phyloP scores from a whole-genome alignment of 2,797 vertebrate species.

The Gobionotothen gibberifrons region DNA sequence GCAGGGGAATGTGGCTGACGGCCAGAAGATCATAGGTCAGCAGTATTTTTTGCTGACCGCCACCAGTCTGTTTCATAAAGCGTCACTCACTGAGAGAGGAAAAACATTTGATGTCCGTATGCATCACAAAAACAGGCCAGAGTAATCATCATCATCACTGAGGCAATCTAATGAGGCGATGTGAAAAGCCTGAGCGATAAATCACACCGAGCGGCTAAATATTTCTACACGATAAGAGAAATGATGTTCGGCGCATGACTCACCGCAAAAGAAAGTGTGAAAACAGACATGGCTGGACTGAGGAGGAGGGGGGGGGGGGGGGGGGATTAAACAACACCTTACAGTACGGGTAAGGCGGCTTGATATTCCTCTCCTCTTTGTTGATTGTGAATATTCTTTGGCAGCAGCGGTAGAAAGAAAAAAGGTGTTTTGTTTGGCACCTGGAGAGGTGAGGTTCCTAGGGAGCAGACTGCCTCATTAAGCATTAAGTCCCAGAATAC shows the following conservation, averaged over 20 bases:
- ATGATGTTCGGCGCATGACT: conserved; percentile 57
- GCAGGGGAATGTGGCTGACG: conserved; percentile 49
- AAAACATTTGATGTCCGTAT: conserved; percentile 16
- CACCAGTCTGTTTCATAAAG: conserved; percentile 39
- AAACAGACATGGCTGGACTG: conserved; percentile 27
- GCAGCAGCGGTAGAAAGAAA: conserved; percentile 8
- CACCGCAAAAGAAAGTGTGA: conserved; percentile 43
- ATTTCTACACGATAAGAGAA: conserved; percentile 50
- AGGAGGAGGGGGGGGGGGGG: conserved; percentile 27
- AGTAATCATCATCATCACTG: conserved; percentile 3
- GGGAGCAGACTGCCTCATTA: conserved; percentile 74
- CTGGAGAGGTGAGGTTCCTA: conserved; percentile 71
- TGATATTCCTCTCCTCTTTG: conserved; percentile 36
- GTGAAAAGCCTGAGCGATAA: conserved; percentile 36
- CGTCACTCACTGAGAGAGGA: conserved; percentile 30
- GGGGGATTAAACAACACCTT: conserved; percentile 35
- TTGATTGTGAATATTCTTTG: conserved; percentile 41
- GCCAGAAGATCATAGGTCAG: conserved; percentile 67
- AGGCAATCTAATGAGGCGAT: conserved; percentile 42
- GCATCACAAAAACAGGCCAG: conserved; percentile 10
- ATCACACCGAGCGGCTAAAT: conserved; percentile 53
- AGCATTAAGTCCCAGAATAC: conserved; percentile 47
- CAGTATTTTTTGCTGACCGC: conserved; percentile 73
- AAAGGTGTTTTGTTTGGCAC: conserved; percentile 72
- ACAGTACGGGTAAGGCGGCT: conserved; percentile 22